These are phyloP conservation scores for Achlya flavicornis DNA, from an alignment of 2,888 invertebrate genomes.

Conservation along the genomic window DNA sequence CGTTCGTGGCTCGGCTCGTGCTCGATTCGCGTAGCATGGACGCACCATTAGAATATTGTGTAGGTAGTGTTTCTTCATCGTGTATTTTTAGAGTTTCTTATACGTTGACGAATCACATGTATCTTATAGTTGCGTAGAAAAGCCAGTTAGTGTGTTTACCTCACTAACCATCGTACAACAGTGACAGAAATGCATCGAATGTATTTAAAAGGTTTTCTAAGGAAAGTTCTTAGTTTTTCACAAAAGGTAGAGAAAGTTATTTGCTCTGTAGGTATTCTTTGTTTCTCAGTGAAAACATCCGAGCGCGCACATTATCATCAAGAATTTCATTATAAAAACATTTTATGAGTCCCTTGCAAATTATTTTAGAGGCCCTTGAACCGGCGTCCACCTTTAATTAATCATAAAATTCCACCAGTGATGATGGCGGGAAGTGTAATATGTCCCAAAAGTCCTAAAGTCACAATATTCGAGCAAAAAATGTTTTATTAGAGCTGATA, in stretches of 20 bases:
- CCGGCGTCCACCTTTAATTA: slow-evolving; percentile 26
- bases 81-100: background rate
- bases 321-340: slow-evolving; percentile 30
- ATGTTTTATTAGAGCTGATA: background rate
- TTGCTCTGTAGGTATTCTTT: background rate
- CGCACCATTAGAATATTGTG: background rate
- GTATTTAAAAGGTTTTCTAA: too few species aligned
- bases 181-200: too few species aligned
- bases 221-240: background rate
- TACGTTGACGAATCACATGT: background rate
- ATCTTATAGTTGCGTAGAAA: too few species aligned
- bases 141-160: too few species aligned
- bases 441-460: background rate
- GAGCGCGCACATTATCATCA: slow-evolving; percentile 16
- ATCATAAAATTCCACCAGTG: slow-evolving; percentile 23
- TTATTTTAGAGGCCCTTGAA: slow-evolving; percentile 31
- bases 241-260: background rate
- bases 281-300: background rate
- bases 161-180: too few species aligned
- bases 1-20: too few species aligned
- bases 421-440: background rate
- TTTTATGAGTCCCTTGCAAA: slow-evolving; percentile 30
- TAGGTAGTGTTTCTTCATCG: background rate
- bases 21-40: too few species aligned
- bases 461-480: background rate